Evolutionary conservation across 2,888 invertebrate genomes (phyloP).

Genomic region (Phaonia tiefii): DNA sequence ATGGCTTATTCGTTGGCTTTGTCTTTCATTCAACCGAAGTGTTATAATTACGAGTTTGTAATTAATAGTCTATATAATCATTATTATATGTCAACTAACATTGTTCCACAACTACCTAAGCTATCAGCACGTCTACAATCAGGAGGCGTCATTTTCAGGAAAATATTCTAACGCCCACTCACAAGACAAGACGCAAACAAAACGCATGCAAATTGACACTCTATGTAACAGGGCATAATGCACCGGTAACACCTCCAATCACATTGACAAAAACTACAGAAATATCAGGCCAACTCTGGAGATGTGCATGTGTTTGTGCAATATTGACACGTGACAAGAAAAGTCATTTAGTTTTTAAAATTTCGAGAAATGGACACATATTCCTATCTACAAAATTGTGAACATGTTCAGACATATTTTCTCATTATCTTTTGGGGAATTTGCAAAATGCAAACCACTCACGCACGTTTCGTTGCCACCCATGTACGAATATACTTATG

Average conservation of each 20-base stretch:
- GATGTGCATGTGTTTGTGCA: constrained; percentile 12
- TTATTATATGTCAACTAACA: no score
- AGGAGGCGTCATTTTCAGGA: neutral
- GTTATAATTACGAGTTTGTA: no score
- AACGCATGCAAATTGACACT: constrained; percentile 63
- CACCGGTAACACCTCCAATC: constrained; percentile 63
- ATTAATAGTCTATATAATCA: no score
- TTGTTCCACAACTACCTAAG: neutral
- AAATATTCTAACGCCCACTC: constrained; percentile 45
- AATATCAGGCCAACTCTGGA: constrained; percentile 43
- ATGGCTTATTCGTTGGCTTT: no score
- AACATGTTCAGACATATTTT: constrained; percentile 45
- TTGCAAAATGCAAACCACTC: constrained; percentile 12
- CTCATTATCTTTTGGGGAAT: constrained; percentile 57
- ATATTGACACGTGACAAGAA: constrained; percentile 73
- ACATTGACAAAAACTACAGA: constrained; percentile 50
- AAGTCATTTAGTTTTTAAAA: constrained; percentile 70
- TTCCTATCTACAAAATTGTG: constrained; percentile 21
- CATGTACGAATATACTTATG: neutral
- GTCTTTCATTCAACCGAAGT: no score
- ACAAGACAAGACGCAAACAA: constrained; percentile 44
- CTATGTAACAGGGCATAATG: constrained; percentile 54
- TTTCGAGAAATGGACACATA: constrained; percentile 44
- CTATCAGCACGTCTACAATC: constrained; percentile 17
- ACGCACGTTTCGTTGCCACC: constrained; percentile 10